Conservation (phyloP, 2,113 vertebrate genomes). For the Lycocorax pyrrhopterus region DNA sequence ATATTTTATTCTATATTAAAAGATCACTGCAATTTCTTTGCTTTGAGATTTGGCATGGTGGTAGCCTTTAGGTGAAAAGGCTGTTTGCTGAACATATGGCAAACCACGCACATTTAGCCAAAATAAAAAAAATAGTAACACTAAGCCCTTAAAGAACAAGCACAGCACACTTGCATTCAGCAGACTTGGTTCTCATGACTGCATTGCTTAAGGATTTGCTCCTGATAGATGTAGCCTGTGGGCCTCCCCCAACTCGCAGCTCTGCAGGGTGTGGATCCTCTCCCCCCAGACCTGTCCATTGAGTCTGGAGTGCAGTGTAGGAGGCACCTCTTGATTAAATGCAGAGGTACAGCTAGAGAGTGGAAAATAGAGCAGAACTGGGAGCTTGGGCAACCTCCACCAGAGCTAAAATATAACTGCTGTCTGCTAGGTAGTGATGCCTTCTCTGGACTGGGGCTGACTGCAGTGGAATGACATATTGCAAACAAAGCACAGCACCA, state of each 20-base stretch:
- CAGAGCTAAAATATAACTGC: not conserved
- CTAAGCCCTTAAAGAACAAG: not conserved
- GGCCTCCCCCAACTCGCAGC: not conserved
- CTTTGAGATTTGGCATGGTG: constrained; percentile 19
- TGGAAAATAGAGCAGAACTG: not conserved
- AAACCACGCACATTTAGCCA: constrained; percentile 26
- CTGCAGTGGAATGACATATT: not conserved
- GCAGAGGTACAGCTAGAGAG: not conserved
- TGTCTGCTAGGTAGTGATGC: not conserved
- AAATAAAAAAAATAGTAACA: not conserved
- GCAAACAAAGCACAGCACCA: not conserved
- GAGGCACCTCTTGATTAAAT: not conserved
- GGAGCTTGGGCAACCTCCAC: not conserved
- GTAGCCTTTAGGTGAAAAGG: constrained; percentile 19
- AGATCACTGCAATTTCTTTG: not conserved
- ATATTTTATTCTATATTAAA: not conserved
- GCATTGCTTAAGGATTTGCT: not conserved
- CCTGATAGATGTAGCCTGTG: not conserved
- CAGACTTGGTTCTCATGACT: not conserved
- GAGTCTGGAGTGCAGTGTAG: rapidly evolving
- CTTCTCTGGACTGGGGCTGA: not conserved
- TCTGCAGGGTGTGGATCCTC: not conserved
- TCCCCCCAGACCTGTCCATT: rapidly evolving
- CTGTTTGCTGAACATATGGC: constrained; percentile 48
- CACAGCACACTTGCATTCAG: not conserved